These are phyloP conservation scores for Odontamblyopus lacepedii DNA, from an alignment of 2,797 vertebrate species.

Conservation along the genomic window DNA sequence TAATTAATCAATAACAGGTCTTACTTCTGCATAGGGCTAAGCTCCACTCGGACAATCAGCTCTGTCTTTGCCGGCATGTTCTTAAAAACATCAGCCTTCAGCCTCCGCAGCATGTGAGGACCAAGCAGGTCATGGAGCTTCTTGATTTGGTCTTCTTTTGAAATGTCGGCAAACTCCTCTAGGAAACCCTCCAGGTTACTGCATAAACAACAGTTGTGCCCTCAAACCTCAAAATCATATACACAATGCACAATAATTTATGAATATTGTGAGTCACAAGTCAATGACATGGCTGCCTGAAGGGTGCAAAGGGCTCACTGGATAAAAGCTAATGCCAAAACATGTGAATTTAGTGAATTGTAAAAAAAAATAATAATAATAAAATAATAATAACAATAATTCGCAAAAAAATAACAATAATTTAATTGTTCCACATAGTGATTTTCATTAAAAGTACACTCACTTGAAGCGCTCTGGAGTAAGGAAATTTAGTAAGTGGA, in stretches of 20 bases:
- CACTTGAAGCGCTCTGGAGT: conserved; percentile 98
- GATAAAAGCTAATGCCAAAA: not conserved
- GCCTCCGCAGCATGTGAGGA: conserved; percentile 94
- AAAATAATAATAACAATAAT: no score
- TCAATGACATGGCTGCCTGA: not conserved
- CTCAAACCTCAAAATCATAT: not conserved
- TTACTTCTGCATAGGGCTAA: conserved; percentile 99
- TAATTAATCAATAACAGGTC: conserved; percentile 28
- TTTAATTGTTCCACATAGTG: not conserved
- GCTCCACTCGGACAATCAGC: conserved; percentile 94
- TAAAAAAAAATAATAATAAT: not conserved
- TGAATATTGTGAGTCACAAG: not conserved
- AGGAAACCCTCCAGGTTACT: conserved; percentile 98
- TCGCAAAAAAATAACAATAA: not conserved
- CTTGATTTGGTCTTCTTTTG: conserved; percentile 99
- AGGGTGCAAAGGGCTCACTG: not conserved
- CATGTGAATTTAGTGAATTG: not conserved
- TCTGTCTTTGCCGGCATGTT: conserved; percentile 99
- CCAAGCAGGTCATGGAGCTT: conserved; percentile 95
- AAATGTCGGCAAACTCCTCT: conserved; percentile 98
- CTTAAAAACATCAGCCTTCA: conserved; percentile 96
- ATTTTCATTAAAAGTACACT: conserved; percentile 42
- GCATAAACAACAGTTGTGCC: conserved; percentile 12
- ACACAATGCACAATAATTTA: not conserved
- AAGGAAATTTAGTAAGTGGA: conserved; percentile 98